A percentile compares a stretch with the other conserved stretches of the same genome.
phyloP scores from a whole-genome alignment of 2,888 invertebrate genomes.

The Melikaiella ostensackeni region DNA sequence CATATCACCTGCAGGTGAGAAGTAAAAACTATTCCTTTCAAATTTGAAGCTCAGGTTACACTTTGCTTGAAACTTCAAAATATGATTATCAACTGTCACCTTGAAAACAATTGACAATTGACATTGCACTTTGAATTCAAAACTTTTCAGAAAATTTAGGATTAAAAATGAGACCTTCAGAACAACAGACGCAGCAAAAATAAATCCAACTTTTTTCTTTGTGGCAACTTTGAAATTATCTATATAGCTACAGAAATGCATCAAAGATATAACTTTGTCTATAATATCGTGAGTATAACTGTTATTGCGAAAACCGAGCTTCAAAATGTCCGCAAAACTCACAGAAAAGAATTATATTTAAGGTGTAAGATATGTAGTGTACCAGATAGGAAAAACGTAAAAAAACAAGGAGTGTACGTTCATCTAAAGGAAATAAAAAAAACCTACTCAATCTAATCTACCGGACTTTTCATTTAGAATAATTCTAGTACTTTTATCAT shows the following conservation, averaged over 20 bases:
- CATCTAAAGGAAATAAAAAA: constrained; percentile 36
- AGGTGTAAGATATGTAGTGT: constrained; percentile 22
- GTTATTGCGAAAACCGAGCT: constrained; percentile 8
- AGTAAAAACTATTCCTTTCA: no score
- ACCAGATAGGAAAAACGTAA: constrained; percentile 21
- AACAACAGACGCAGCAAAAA: no score
- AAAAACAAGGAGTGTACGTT: constrained; percentile 27
- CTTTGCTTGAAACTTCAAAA: no score
- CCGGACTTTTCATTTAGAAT: not conserved
- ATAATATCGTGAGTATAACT: not conserved
- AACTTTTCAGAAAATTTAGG: no score
- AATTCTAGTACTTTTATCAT: not conserved
- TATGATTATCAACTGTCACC: no score
- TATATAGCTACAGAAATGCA: constrained; percentile 16
- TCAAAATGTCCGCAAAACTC: constrained; percentile 26
- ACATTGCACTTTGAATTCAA: no score
- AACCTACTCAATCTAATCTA: constrained; percentile 18
- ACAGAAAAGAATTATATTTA: constrained; percentile 20
- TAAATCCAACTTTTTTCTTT: no score
- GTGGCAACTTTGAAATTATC: constrained; percentile 8
- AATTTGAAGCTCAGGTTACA: no score
- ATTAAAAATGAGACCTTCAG: no score
- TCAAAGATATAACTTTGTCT: constrained; percentile 22
- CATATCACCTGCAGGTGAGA: no score
- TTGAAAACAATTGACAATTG: no score